Conservation (phyloP, 1,140 invertebrate species). For the Procambarus virginalis region DNA sequence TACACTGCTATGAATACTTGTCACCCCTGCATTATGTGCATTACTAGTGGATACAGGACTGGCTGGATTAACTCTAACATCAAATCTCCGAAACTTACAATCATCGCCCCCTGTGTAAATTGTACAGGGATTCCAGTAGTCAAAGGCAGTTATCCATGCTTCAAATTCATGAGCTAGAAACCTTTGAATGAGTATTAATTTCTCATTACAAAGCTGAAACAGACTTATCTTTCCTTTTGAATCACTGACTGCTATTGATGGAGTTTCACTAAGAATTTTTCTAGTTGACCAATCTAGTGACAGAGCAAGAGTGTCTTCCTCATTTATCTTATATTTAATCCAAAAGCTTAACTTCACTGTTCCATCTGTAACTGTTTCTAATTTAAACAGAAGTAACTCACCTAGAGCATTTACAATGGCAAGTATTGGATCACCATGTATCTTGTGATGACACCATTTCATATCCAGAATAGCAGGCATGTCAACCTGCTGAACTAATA, state of each 20-base stretch:
- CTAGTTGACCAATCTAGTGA: slow-evolving; percentile 81
- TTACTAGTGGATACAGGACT: slow-evolving; percentile 77
- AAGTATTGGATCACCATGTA: slow-evolving; percentile 76
- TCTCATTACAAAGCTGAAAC: slow-evolving; percentile 73
- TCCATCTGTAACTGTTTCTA: slow-evolving; percentile 70
- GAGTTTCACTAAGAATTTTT: slow-evolving; percentile 69
- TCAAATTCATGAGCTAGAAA: slow-evolving; percentile 87
- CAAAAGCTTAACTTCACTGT: slow-evolving; percentile 71
- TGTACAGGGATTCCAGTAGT: slow-evolving; percentile 83
- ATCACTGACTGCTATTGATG: slow-evolving; percentile 82
- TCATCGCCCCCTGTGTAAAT: slow-evolving; percentile 92
- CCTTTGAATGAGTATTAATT: slow-evolving; percentile 73
- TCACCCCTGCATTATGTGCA: slow-evolving; percentile 86
- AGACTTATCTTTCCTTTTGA: slow-evolving; percentile 83
- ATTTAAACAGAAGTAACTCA: slow-evolving; percentile 78
- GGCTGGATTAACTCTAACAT: slow-evolving; percentile 77
- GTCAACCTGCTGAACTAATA: slow-evolving; percentile 77
- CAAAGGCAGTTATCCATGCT: slow-evolving; percentile 89
- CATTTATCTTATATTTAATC: slow-evolving; percentile 73
- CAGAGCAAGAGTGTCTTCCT: slow-evolving; percentile 77
- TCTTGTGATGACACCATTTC: slow-evolving; percentile 81
- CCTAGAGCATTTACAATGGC: slow-evolving; percentile 81
- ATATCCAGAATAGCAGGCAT: slow-evolving; percentile 85
- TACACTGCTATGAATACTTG: slow-evolving; percentile 84
- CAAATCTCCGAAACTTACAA: slow-evolving; percentile 83